Evolutionary conservation across 1,140 invertebrate species (phyloP).

Genomic region (Dendroctonus valens): DNA sequence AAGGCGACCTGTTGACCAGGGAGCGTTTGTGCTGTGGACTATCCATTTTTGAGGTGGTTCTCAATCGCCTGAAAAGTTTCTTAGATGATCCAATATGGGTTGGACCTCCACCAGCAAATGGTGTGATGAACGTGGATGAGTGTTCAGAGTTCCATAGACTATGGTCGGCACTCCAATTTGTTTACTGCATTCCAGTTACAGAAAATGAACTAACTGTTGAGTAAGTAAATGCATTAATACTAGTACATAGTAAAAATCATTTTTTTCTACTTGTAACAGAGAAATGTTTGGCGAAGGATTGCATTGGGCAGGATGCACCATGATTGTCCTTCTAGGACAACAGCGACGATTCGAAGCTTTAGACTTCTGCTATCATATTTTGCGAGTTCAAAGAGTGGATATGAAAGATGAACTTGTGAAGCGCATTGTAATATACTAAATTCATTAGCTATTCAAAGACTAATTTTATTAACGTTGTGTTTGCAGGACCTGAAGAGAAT

Average conservation of each 20-base stretch:
- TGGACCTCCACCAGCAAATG: slow-evolving; percentile 83
- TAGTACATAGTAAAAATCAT: neutral
- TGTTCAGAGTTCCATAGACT: slow-evolving; percentile 94
- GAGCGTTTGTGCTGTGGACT: slow-evolving; percentile 98
- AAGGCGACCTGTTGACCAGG: slow-evolving; percentile 93
- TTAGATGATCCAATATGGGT: slow-evolving; percentile 89
- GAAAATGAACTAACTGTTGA: slow-evolving; percentile 97
- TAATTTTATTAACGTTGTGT: slow-evolving; percentile 43
- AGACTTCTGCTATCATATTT: slow-evolving; percentile 98
- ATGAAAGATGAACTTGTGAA: slow-evolving; percentile 95
- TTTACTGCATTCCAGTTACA: slow-evolving; percentile 96
- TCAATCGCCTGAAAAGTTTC: slow-evolving; percentile 82
- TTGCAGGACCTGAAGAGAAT: slow-evolving; percentile 90
- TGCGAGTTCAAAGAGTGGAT: slow-evolving; percentile 94
- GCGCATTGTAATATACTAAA: slow-evolving; percentile 80
- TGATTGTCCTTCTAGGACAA: slow-evolving; percentile 95
- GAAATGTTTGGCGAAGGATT: slow-evolving; percentile 98
- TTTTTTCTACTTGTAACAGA: slow-evolving; percentile 52
- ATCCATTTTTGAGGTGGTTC: slow-evolving; percentile 95
- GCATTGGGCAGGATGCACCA: slow-evolving; percentile 98
- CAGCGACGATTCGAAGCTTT: slow-evolving; percentile 96
- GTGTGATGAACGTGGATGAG: slow-evolving; percentile 95
- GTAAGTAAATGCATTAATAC: slow-evolving; percentile 59
- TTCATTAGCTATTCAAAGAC: neutral
- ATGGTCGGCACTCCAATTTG: slow-evolving; percentile 98